Evolutionary conservation across 2,797 vertebrate genomes (phyloP).

Genomic region (Saxicola maurus): DNA sequence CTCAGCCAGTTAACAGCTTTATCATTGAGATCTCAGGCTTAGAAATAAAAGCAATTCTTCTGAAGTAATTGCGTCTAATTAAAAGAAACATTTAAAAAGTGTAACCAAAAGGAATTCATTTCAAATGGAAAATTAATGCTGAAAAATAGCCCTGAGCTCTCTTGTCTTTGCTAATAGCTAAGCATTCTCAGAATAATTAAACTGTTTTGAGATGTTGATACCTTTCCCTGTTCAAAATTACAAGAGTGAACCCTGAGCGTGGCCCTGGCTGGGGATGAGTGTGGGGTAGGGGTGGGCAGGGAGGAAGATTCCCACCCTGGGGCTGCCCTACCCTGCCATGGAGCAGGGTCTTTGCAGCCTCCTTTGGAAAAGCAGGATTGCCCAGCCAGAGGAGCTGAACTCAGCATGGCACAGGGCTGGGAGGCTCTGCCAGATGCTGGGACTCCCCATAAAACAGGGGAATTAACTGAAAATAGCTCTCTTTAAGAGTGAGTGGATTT

Average conservation of each 20-base stretch:
- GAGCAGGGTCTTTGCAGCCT: neutral
- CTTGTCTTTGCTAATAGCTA: conserved; percentile 82
- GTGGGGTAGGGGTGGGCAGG: neutral
- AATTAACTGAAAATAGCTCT: neutral
- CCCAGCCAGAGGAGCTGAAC: neutral
- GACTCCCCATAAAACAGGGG: neutral
- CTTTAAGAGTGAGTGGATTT: neutral
- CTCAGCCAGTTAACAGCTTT: conserved; percentile 83
- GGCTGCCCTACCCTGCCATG: neutral
- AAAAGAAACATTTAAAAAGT: conserved; percentile 89
- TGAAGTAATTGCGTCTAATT: conserved; percentile 88
- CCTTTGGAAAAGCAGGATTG: neutral
- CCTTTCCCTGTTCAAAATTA: conserved; percentile 58
- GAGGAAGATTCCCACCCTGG: neutral
- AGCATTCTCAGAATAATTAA: conserved; percentile 80
- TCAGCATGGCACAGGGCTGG: neutral
- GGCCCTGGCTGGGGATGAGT: neutral
- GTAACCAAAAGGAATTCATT: conserved; percentile 89
- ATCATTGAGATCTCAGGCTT: conserved; percentile 85
- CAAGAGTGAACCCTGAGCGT: neutral
- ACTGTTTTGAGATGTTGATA: conserved; percentile 77
- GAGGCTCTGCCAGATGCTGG: neutral
- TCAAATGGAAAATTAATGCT: conserved; percentile 87
- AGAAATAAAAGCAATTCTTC: conserved; percentile 88
- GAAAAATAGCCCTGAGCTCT: conserved; percentile 83